These are phyloP conservation scores for Edolisoma coerulescens DNA, from an alignment of 2,113 vertebrate genomes.

Conservation along the genomic window DNA sequence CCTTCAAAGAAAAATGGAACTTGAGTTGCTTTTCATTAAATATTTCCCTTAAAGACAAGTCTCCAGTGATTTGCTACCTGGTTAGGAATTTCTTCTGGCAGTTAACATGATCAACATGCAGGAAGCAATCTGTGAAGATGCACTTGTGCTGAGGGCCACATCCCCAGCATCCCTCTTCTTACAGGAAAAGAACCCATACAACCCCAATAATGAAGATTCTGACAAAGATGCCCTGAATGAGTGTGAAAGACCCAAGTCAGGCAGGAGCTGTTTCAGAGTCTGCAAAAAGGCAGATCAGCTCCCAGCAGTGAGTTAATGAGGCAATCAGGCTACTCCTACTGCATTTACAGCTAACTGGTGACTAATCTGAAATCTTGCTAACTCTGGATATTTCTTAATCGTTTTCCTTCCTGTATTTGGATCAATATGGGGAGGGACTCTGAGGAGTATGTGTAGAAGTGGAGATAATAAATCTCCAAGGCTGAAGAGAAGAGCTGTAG, in stretches of 20 bases:
- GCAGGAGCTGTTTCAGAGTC: not conserved
- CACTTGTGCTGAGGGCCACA: not conserved
- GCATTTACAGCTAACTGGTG: not conserved
- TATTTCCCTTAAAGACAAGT: not conserved
- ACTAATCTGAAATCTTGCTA: not conserved
- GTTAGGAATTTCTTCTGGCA: not conserved
- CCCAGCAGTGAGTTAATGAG: not conserved
- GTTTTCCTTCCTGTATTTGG: not conserved
- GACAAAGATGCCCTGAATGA: not conserved
- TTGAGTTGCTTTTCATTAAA: not conserved
- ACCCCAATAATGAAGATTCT: not conserved
- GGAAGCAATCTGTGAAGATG: not conserved
- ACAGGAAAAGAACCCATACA: not conserved
- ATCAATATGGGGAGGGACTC: not conserved
- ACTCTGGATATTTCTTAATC: not conserved
- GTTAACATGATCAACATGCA: accelerated
- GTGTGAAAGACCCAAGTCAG: not conserved
- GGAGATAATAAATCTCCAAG: not conserved
- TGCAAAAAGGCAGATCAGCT: not conserved
- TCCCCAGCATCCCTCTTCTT: not conserved
- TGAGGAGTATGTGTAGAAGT: not conserved
- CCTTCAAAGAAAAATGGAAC: not conserved
- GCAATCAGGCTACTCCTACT: not conserved
- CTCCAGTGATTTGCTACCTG: not conserved
- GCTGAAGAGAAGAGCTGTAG: not conserved